A percentile compares a stretch with the other conserved stretches of the same genome.
phyloP scores from a whole-genome alignment of 1,140 invertebrate species.

The Scaptomyza graminum region DNA sequence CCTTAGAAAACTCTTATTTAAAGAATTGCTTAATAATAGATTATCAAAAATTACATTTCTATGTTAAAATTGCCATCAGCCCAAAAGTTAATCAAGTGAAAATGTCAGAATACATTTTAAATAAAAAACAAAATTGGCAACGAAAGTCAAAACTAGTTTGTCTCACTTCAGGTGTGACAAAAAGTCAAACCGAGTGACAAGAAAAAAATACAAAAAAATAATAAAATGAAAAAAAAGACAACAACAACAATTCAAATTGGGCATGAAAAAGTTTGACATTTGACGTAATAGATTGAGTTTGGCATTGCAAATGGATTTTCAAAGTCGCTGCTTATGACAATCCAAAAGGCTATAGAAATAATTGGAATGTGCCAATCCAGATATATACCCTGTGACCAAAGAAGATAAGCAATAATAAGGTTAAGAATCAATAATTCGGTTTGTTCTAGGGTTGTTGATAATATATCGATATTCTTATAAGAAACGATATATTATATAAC shows the following conservation, averaged over 20 bases:
- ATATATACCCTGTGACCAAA: background rate
- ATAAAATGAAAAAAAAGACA: too few relatives aligned
- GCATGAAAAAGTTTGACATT: conserved; percentile 47
- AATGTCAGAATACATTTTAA: conserved; percentile 20
- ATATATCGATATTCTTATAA: too few relatives aligned
- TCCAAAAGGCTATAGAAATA: conserved; percentile 31
- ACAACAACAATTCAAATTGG: conserved; percentile 23
- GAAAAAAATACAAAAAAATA: background rate
- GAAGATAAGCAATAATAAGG: too few relatives aligned
- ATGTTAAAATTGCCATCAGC: background rate
- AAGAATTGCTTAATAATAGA: too few relatives aligned
- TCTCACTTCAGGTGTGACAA: conserved; percentile 37
- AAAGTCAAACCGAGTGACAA: background rate
- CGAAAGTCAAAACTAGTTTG: conserved; percentile 37
- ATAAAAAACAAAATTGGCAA: conserved; percentile 21
- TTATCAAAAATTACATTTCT: background rate
- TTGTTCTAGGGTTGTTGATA: too few relatives aligned
- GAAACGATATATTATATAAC: too few relatives aligned
- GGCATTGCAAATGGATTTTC: conserved; percentile 38
- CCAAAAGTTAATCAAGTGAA: conserved; percentile 33
- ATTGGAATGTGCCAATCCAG: background rate
- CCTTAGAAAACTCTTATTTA: too few relatives aligned
- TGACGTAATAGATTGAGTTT: conserved; percentile 25
- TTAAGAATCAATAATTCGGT: too few relatives aligned
- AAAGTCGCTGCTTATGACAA: conserved; percentile 40